Evolutionary conservation across 2,797 vertebrate species (phyloP).

Genomic region (Podargus strigoides): DNA sequence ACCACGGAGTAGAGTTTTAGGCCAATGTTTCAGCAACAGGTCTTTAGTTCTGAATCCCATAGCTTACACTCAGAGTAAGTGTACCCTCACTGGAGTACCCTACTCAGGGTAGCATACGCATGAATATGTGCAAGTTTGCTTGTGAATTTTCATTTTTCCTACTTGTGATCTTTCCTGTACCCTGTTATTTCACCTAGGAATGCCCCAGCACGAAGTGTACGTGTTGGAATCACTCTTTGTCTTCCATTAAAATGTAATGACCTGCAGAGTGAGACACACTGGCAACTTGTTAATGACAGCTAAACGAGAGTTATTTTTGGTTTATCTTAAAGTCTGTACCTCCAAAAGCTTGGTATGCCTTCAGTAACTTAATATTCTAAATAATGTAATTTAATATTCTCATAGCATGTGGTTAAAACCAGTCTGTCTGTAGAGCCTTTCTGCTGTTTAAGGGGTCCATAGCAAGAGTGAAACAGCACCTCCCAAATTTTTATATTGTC

Average conservation of each 20-base stretch:
- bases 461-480: neutral
- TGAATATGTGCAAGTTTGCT: neutral
- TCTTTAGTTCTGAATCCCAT: neutral
- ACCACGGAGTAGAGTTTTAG: neutral
- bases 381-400: neutral
- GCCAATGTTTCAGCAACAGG: rapidly evolving
- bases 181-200: neutral
- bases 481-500: neutral
- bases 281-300: neutral
- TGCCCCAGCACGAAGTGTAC: neutral
- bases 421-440: neutral
- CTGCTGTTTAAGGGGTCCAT: neutral
- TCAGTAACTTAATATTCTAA: neutral
- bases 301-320: neutral
- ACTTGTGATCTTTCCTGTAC: neutral
- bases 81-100: too few relatives aligned
- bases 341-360: neutral
- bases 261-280: neutral
- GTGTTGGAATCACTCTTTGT: neutral
- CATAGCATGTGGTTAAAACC: neutral
- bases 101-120: neutral
- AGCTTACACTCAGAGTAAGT: neutral
- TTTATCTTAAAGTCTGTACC: neutral
- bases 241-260: neutral
- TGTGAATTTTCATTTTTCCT: neutral